Percentiles rank a stretch among this genome's conserved stretches.
Evolutionary conservation across 2,797 vertebrate genomes (phyloP).

Genomic region (Ptychobarbus kaznakovi): DNA sequence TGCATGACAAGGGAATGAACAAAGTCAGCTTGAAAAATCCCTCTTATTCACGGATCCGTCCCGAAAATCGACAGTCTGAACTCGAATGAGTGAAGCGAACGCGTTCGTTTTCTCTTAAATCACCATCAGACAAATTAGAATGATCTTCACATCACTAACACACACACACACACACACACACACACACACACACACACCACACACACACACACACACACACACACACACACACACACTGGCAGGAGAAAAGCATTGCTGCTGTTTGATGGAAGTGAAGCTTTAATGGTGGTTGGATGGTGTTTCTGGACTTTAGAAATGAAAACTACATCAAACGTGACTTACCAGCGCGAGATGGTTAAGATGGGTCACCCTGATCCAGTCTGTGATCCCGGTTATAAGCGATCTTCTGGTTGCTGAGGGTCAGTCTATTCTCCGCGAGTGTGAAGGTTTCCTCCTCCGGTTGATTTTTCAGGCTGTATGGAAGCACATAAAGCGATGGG

Average conservation of each 20-base stretch:
- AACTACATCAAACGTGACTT: constrained; percentile 30
- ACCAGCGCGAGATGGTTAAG: constrained; percentile 20
- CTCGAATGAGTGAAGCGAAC: background rate
- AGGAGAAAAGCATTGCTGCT: constrained; percentile 24
- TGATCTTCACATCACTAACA: constrained; percentile 27
- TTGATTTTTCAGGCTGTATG: constrained; percentile 57
- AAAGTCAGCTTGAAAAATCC: constrained; percentile 50
- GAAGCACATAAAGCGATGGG: constrained; percentile 59
- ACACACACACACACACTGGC: background rate
- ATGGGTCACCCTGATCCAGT: constrained; percentile 36
- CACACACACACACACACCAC: background rate
- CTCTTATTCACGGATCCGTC: constrained; percentile 17
- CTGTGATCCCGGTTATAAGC: constrained; percentile 16
- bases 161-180: background rate
- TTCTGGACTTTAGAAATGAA: constrained; percentile 31
- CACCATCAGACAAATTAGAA: background rate
- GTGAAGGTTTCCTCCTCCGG: constrained; percentile 58
- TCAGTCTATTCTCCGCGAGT: constrained; percentile 52
- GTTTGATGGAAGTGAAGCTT: constrained; percentile 34
- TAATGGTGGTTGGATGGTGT: constrained; percentile 41
- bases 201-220: constrained; percentile 1
- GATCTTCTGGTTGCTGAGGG: constrained; percentile 42
- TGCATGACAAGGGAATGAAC: constrained; percentile 43
- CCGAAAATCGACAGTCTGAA: constrained; percentile 29
- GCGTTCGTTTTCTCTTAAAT: background rate